phyloP scores from a whole-genome alignment of 2,797 vertebrate genomes.

The Adrianichthys oophorus region DNA sequence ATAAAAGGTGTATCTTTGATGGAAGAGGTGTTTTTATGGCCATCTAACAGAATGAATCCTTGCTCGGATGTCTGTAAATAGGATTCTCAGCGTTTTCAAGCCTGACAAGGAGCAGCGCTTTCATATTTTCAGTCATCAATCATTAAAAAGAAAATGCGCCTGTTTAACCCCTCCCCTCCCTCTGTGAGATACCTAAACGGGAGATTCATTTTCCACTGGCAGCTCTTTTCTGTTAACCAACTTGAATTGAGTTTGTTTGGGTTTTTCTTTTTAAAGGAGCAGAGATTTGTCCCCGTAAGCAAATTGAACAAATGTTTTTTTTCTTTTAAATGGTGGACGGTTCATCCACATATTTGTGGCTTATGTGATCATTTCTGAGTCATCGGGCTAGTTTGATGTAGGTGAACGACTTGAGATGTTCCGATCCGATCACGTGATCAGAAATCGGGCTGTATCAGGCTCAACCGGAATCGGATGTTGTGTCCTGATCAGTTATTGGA shows the following conservation, averaged over 20 bases:
- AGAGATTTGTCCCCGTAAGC: slow-evolving; percentile 12
- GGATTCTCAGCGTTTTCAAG: slow-evolving; percentile 50
- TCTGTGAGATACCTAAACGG: slow-evolving; percentile 34
- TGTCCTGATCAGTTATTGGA: too few relatives aligned
- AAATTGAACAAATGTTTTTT: slow-evolving; percentile 35
- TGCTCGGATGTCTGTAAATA: slow-evolving; percentile 56
- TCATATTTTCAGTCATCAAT: slow-evolving; percentile 51
- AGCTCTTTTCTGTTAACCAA: slow-evolving; percentile 19
- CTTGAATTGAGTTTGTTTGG: slow-evolving; percentile 29
- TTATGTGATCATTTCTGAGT: slow-evolving; percentile 5
- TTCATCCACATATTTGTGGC: background rate
- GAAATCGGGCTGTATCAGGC: too few relatives aligned
- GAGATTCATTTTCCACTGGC: slow-evolving; percentile 1
- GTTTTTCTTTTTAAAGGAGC: slow-evolving; percentile 15
- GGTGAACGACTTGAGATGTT: too few relatives aligned
- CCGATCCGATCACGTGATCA: too few relatives aligned
- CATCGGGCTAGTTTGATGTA: too few relatives aligned
- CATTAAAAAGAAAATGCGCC: slow-evolving; percentile 38
- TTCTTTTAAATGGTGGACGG: slow-evolving; percentile 7
- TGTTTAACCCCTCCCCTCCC: slow-evolving; percentile 12
- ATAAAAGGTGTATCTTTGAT: slow-evolving; percentile 63
- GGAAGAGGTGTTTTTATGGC: slow-evolving; percentile 52
- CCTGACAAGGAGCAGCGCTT: slow-evolving; percentile 37
- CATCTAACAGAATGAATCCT: slow-evolving; percentile 50
- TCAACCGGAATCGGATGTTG: too few relatives aligned